Percentiles rank a stretch among this genome's conserved stretches.
Evolutionary conservation across 2,797 vertebrate species (phyloP).

Genomic region (Antennarius maculatus): DNA sequence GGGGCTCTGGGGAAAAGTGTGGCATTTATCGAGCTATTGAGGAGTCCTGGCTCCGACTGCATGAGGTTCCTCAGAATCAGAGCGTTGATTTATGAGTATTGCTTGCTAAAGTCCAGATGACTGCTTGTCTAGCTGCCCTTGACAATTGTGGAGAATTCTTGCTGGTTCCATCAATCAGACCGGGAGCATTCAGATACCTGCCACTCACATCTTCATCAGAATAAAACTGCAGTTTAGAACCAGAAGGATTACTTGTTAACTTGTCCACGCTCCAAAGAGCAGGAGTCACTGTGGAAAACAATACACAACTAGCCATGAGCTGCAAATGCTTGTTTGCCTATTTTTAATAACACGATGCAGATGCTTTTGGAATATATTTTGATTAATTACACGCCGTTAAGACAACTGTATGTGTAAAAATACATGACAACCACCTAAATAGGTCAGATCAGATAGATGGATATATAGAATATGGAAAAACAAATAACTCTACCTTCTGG

Average conservation of each 20-base stretch:
- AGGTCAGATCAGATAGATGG: not conserved
- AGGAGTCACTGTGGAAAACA: too few species aligned
- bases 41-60: conserved; percentile 43
- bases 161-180: not conserved
- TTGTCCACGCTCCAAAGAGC: too few species aligned
- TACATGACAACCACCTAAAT: not conserved
- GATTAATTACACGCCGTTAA: not conserved
- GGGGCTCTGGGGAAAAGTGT: conserved; percentile 58
- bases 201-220: too few species aligned
- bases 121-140: not conserved
- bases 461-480: not conserved
- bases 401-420: not conserved
- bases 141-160: not conserved
- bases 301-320: too few species aligned
- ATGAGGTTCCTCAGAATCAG: conserved; percentile 48
- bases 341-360: too few species aligned
- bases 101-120: not conserved
- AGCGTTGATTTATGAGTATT: conserved; percentile 47
- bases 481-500: conserved; percentile 87
- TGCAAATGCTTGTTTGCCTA: too few species aligned
- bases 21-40: conserved; percentile 67
- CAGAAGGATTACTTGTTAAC: too few species aligned
- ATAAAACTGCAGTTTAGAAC: too few species aligned
- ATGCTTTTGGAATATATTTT: too few species aligned
- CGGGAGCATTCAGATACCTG: too few species aligned